These are phyloP conservation scores for Anthopleura xanthogrammica DNA, from an alignment of 92 coral and sea anemone species.

Conservation along the genomic window DNA sequence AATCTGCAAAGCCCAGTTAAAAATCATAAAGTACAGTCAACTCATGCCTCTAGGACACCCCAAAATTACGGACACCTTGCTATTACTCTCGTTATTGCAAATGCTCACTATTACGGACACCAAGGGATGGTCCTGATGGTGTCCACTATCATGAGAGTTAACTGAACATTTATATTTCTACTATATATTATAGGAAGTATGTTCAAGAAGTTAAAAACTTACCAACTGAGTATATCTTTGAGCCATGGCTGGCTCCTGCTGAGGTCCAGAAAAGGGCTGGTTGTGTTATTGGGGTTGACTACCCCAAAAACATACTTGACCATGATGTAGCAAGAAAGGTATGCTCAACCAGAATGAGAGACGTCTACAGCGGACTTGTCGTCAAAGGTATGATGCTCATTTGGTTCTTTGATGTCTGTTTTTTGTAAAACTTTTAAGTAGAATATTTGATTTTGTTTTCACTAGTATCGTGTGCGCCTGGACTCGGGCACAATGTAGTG, in stretches of 20 bases:
- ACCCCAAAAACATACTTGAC: slow-evolving; percentile 66
- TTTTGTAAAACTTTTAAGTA: too few species aligned
- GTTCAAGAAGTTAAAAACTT: slow-evolving; percentile 76
- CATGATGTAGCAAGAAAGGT: slow-evolving; percentile 57
- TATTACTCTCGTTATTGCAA: too few species aligned
- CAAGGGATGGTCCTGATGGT: too few species aligned
- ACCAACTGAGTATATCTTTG: slow-evolving; percentile 67
- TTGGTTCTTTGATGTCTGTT: too few species aligned
- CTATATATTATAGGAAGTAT: slow-evolving; percentile 62
- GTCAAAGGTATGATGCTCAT: slow-evolving; percentile 34
- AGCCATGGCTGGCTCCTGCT: slow-evolving; percentile 88
- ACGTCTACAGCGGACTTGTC: slow-evolving; percentile 55
- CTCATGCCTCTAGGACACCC: too few species aligned
- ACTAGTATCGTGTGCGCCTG: slow-evolving; percentile 62
- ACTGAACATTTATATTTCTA: background rate
- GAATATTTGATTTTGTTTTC: background rate
- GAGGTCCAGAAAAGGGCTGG: slow-evolving; percentile 59
- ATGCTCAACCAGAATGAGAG: slow-evolving; percentile 54
- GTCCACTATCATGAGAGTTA: too few species aligned
- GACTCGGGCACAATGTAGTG: slow-evolving; percentile 69
- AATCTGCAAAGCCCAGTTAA: background rate
- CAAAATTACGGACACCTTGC: too few species aligned
- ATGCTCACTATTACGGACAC: too few species aligned
- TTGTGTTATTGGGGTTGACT: slow-evolving; percentile 78
- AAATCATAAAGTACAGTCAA: too few species aligned